Conservation (phyloP, 2,888 invertebrate genomes). For the Noctua pronuba region DNA sequence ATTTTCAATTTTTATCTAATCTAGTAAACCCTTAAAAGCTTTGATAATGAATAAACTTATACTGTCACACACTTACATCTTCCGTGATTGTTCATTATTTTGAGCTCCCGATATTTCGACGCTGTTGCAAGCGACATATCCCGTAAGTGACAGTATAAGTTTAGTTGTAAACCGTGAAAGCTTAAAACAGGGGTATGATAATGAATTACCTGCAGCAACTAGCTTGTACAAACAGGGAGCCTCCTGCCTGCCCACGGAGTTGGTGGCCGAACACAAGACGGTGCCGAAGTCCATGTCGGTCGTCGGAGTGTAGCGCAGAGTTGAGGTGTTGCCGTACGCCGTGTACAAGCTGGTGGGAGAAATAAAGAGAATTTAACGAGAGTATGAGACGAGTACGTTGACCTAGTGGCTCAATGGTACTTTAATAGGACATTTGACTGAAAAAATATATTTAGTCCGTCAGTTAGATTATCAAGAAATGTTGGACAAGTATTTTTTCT, state of each 20-base stretch:
- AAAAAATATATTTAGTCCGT: no score
- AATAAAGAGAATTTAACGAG: background rate
- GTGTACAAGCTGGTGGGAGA: constrained; percentile 83
- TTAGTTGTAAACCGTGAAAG: no score
- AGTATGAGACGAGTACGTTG: background rate
- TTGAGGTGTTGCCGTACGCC: constrained; percentile 91
- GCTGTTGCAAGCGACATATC: no score
- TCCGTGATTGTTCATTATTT: no score
- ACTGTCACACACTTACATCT: no score
- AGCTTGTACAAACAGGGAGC: constrained; percentile 96
- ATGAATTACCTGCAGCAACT: constrained; percentile 93
- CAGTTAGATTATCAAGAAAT: no score
- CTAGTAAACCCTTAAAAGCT: background rate
- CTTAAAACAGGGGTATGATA: no score
- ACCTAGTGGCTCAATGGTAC: background rate
- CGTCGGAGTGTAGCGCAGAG: constrained; percentile 95
- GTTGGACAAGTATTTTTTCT: no score
- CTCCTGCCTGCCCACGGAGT: constrained; percentile 95
- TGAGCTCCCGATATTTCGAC: no score
- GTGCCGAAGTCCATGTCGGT: constrained; percentile 96
- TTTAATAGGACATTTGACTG: no score
- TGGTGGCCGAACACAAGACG: constrained; percentile 95
- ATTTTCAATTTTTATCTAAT: background rate
- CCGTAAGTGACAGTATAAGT: no score
- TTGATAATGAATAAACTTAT: constrained; percentile 60